phyloP scores from a whole-genome alignment of 2,797 vertebrate genomes.

The Peromyscus melanophrys region DNA sequence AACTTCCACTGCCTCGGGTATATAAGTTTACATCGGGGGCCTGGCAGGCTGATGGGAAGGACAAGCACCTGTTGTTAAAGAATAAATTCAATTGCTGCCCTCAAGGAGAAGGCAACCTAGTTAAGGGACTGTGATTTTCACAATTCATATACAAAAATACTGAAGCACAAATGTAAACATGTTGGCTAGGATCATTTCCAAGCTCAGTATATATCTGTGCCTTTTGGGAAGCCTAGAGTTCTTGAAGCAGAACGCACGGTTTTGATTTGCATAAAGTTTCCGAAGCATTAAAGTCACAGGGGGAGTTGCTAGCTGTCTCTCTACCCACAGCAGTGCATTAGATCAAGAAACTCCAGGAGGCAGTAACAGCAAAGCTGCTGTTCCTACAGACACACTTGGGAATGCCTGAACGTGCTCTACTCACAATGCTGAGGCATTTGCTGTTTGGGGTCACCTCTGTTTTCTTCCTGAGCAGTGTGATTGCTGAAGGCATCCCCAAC shows the following conservation, averaged over 20 bases:
- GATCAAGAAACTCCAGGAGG: conserved; percentile 67
- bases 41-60: conserved; percentile 29
- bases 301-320: conserved; percentile 31
- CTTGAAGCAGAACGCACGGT: conserved; percentile 35
- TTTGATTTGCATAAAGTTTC: conserved; percentile 60
- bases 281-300: conserved; percentile 54
- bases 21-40: conserved; percentile 50
- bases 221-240: conserved; percentile 58
- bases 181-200: conserved; percentile 49
- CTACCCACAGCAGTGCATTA: conserved; percentile 31
- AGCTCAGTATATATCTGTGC: conserved; percentile 24
- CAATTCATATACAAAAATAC: conserved; percentile 52
- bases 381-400: conserved; percentile 50
- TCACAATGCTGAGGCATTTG: conserved; percentile 27
- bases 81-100: conserved; percentile 62
- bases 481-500: conserved; percentile 21
- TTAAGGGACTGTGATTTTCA: conserved; percentile 56
- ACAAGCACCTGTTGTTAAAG: conserved; percentile 57
- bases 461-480: conserved; percentile 1
- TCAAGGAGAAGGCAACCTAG: conserved; percentile 63
- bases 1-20: conserved; percentile 59
- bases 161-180: conserved; percentile 43
- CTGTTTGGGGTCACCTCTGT: conserved; percentile 12
- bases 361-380: background rate
- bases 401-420: background rate